Base-by-base conservation (phyloP, 2,797 vertebrate species). In the Sarcoramphus papa region DNA sequence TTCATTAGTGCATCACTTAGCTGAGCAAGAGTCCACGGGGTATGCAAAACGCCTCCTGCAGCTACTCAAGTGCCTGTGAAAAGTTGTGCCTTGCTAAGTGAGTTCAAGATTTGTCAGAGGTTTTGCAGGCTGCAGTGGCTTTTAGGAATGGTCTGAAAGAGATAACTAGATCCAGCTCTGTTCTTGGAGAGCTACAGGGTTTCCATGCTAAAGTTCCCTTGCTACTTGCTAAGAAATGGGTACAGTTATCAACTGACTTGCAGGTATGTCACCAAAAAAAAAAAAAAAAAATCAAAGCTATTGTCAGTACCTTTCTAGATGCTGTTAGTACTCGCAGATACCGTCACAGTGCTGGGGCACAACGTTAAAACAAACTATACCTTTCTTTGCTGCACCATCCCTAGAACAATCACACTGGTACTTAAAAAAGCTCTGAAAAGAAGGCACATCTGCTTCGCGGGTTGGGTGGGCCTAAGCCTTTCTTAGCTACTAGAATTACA, bases 401-500 rank as follows among this genome's bases (percentile, higher is more conserved):
- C 25, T 51, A 45, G 43, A 88, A 21, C 0, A 0, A n/a, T 62
- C 53, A 27, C 37, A 9, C 13, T 65, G 35, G 33, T 33, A 14
- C 19, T 78, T 56, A 1, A 41, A 78, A 89, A 77, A 47, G 18
- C 65, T 72, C 72, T 47, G 17, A 33, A 91, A 57, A 35, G n/a
- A 6, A 19, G n/a, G 63, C 78, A 81, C 82, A 90, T 95, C 87
- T 85, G 92, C 65, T 81, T 56, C 17, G 5, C 2, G 14, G 74
- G 69, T 2, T 93, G 92, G 85, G 89, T 92, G 91, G 85, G 73
- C 54, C 87, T 35, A 41, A 85, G 81, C 37, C 84, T 68, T 82
- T 80, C 81, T 69, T 47, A 48, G 85, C 84, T 68, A 56, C 89
- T 84, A 69, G 84, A 92, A 91, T 95, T 96, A 91, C 90, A 94